Evolutionary conservation across 2,113 vertebrate genomes (phyloP).

Genomic region (Ploceus nigricollis): DNA sequence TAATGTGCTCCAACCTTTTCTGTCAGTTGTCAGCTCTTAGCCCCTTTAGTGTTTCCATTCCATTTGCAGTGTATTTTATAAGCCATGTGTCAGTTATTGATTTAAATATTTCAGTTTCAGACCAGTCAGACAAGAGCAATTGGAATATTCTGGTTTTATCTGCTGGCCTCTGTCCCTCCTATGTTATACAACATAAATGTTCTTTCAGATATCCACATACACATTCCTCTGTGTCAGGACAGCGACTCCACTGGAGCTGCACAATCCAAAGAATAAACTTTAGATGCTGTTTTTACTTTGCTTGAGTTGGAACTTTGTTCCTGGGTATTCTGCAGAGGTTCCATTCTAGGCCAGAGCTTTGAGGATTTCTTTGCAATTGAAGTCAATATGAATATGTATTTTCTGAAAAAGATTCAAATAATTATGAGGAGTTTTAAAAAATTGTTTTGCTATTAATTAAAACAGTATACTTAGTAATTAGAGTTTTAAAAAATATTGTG

Average conservation of each 20-base stretch:
- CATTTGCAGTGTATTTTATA: not conserved
- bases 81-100: not conserved
- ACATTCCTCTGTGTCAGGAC: not conserved
- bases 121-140: not conserved
- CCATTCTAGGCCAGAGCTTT: not conserved
- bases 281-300: not conserved
- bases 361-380: not conserved
- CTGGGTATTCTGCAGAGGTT: not conserved
- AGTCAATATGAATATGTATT: not conserved
- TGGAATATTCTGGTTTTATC: not conserved
- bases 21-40: not conserved
- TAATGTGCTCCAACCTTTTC: not conserved
- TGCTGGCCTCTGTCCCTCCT: not conserved
- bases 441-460: not conserved
- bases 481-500: not conserved
- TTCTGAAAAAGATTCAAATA: not conserved
- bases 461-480: not conserved
- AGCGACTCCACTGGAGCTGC: not conserved
- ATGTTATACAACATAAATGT: not conserved
- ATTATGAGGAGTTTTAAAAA: not conserved
- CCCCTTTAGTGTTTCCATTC: not conserved
- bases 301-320: not conserved
- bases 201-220: not conserved
- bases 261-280: not conserved
- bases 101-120: not conserved